Base-by-base conservation (phyloP, 2,888 invertebrate species). In the Agrotis exclamationis region DNA sequence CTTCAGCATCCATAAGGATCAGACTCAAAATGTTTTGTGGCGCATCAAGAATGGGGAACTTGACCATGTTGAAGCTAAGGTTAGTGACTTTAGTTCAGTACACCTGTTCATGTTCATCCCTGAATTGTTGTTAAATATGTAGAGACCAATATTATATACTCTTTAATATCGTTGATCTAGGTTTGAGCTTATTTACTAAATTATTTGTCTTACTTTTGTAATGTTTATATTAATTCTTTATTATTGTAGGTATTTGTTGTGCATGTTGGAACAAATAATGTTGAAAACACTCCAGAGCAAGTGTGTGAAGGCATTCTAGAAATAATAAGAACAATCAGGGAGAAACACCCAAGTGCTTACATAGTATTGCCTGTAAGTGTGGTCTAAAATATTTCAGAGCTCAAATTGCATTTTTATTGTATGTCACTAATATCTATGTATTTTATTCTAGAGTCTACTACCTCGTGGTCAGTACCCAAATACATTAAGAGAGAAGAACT, bases 1-100 rank as follows among this genome's bases (percentile, higher is more conserved):
- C 93, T 98, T 98, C 95, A 99, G 99, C 86, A 98, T 99, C 88
- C 98, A 98, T 84, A 98, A 97, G 79, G 99, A 99, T 94, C 97
- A 97, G 90, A 98, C 98, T 50, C 98, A 99, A 92, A 97, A 99
- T 96, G 97, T 99, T 18, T 95, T 99, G 51, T 99, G 99, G 99
- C 97, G 99, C 86, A 97, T 99, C 58, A 97, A 97, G 89, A 98
- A 99, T 95, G 99, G 99, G 64, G 99, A 99, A 94, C 95, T 99
- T 86, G 99, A 99, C 91, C 97, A 98, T 95, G 97, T 99, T 79
- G 97, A 98, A 90, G 99, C 99, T 13, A 99, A 99, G 97, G 98
- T 98, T 88, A 87, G 87, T 85, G 9, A 20, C 39, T 39, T 39
- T 11, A 5, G 28, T 5, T 28, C 28, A 28, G 0, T 28, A 28